Evolutionary conservation across 2,113 vertebrate genomes (phyloP).

Genomic region (Paraplagusia blochii): DNA sequence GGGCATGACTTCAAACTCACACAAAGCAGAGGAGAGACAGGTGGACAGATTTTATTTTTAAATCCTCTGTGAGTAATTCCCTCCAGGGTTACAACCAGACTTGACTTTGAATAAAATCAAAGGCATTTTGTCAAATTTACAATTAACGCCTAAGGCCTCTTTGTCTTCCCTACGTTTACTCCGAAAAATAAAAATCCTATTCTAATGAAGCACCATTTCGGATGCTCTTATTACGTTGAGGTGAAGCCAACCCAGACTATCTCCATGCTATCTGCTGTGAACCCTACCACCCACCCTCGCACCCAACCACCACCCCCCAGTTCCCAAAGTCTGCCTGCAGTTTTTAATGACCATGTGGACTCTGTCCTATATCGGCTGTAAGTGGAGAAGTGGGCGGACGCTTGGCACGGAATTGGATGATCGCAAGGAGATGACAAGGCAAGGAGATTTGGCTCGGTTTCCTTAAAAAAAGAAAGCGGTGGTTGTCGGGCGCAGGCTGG

Average conservation of each 20-base stretch:
- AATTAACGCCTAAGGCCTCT: background rate
- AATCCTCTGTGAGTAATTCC: background rate
- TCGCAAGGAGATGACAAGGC: slow-evolving; percentile 60
- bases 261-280: slow-evolving; percentile 43
- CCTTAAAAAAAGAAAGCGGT: slow-evolving; percentile 44
- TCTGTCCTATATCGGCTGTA: slow-evolving; percentile 62
- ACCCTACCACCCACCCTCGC: too few species aligned
- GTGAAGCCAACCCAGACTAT: slow-evolving; percentile 8
- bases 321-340: slow-evolving; percentile 47
- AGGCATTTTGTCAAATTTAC: background rate
- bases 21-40: background rate
- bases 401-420: slow-evolving; percentile 57
- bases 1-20: background rate
- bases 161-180: background rate
- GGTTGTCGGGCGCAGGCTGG: slow-evolving; percentile 28
- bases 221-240: slow-evolving; percentile 43
- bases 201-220: slow-evolving; percentile 25
- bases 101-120: background rate
- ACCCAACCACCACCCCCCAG: slow-evolving; percentile 22
- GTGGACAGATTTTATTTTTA: background rate
- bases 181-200: background rate
- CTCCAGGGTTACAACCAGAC: background rate
- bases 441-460: too few species aligned
- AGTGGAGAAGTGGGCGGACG: slow-evolving; percentile 68
- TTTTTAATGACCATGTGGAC: slow-evolving; percentile 49